Percentiles rank a stretch among this genome's conserved stretches.
Evolutionary conservation across 1,140 invertebrate species (phyloP).

Genomic region (Platorchestia sp.): DNA sequence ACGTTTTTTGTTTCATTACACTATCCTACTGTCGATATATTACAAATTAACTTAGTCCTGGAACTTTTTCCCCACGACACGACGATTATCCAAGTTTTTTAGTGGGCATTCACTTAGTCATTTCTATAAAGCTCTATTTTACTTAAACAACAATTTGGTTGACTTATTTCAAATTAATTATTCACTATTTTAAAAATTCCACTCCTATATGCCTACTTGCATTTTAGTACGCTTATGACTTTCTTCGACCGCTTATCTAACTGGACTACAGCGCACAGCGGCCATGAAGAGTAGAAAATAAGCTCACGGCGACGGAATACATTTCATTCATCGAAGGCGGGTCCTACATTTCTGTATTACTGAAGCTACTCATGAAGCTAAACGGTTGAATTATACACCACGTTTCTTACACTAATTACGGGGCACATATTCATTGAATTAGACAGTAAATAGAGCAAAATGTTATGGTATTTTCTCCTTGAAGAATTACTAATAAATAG

Average conservation of each 20-base stretch:
- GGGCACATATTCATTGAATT: neutral
- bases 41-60: no score
- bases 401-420: neutral
- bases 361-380: neutral
- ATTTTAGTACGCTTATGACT: neutral
- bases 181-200: neutral
- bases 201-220: neutral
- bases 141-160: neutral
- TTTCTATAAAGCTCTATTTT: neutral
- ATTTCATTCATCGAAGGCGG: neutral
- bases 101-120: no score
- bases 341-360: neutral
- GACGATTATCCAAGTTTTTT: no score
- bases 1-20: no score
- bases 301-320: neutral
- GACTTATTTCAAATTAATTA: neutral
- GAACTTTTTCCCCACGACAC: no score
- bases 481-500: neutral
- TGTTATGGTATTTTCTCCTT: neutral
- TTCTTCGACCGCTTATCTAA: neutral
- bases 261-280: neutral
- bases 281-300: neutral
- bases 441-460: neutral
- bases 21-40: no score
- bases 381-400: neutral